Evolutionary conservation across 2,113 vertebrate species (phyloP).

Genomic region (Oxyruncus cristatus): DNA sequence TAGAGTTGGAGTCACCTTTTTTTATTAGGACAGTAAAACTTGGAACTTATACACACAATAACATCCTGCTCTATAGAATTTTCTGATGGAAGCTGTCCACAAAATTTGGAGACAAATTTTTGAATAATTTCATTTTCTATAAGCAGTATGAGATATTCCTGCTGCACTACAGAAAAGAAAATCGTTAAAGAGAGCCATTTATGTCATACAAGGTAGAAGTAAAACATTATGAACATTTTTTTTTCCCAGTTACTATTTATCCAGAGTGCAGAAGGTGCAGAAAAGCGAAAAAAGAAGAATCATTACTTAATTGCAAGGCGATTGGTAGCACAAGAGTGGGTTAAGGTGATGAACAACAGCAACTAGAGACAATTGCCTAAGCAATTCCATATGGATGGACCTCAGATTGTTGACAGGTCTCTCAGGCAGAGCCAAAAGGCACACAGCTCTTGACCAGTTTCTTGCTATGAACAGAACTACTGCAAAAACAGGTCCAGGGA

Average conservation of each 20-base stretch:
- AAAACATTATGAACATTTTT: neutral
- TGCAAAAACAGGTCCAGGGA: no score
- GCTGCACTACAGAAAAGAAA: neutral
- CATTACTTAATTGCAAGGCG: neutral
- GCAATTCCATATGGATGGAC: neutral
- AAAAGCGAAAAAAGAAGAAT: neutral
- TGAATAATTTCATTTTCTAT: neutral
- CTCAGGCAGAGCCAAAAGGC: neutral
- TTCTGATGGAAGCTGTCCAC: neutral
- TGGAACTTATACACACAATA: neutral
- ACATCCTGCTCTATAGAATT: neutral
- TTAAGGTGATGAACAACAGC: neutral
- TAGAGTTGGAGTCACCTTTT: neutral
- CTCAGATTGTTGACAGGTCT: neutral
- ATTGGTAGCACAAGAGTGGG: neutral
- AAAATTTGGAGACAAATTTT: neutral
- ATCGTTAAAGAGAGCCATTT: neutral
- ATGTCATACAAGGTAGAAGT: fast-evolving
- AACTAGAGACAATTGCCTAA: neutral
- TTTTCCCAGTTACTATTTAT: neutral
- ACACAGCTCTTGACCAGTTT: neutral
- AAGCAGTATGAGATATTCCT: neutral
- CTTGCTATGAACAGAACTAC: neutral
- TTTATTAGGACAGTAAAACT: neutral
- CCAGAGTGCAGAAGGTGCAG: neutral